Base-by-base conservation (phyloP, 2,797 vertebrate species). In the Diglossa cyanea region DNA sequence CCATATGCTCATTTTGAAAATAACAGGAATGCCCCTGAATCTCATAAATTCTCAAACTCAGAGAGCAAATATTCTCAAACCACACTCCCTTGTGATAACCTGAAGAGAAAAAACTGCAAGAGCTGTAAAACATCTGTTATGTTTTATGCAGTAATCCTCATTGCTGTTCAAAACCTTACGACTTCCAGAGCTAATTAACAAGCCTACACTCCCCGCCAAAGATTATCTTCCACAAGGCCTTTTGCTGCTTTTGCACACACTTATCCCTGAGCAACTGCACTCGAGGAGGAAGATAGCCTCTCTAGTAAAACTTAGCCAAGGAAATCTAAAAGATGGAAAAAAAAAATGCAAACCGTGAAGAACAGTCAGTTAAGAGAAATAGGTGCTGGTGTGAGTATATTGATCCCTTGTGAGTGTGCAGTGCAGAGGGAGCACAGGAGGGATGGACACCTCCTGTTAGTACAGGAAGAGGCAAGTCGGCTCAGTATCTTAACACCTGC, bases 181-280 rank as follows among this genome's bases (percentile, higher is more conserved):
- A 88, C 62, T 90, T 81, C 58, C 40, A 90, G 37, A 84, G 58
- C 85, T 88, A 86, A 92, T 94, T 94, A 94, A 86, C 63, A 92
- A 94, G 76, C 51, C 90, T 81, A 55, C 55, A n/a, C 70, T 66
- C 40, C 47, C 39, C 14, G n/a, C 42, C 66, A 60, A 87, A 90
- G 57, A 93, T 95, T 94, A 93, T 78, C 76, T 86, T 91, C 73
- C 73, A 65, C 54, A 42, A 66, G 40, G 70, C 51, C 66, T 91
- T 68, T 88, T 80, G 35, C 28, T 83, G 58, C 30, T 86, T 90
- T 88, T 78, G 45, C 24, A 51, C 23, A 0, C 0, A 54, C n/a
- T 91, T 74, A 83, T 65, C 35, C 75, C 61, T 45, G 37, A 77
- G 26, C n/a, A 62, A 55, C 51, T 42, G 31, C 39, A 86, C 17